These are phyloP conservation scores for Tipula confusa DNA, from an alignment of 2,888 invertebrate species.

Conservation along the genomic window DNA sequence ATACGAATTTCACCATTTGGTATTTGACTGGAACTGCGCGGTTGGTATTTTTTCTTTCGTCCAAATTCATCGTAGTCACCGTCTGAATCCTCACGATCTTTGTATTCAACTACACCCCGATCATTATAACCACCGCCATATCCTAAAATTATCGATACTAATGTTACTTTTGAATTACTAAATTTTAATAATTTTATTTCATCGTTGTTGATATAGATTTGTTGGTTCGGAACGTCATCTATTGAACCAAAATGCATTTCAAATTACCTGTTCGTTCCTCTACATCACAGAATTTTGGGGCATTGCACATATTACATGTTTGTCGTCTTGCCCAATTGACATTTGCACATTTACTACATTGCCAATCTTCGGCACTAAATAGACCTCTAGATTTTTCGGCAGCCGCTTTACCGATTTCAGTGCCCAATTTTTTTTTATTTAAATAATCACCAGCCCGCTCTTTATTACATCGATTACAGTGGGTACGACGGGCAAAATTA, in stretches of 20 bases:
- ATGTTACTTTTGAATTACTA: not conserved
- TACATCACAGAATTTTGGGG: conserved; percentile 93
- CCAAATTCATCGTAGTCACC: conserved; percentile 96
- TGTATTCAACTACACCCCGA: conserved; percentile 92
- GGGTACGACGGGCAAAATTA: conserved; percentile 85
- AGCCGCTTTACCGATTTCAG: conserved; percentile 96
- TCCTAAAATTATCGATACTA: conserved; percentile 47
- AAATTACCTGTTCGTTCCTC: conserved; percentile 64
- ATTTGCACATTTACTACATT: conserved; percentile 99
- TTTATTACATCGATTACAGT: conserved; percentile 91
- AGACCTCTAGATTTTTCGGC: conserved; percentile 87
- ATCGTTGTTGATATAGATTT: not conserved
- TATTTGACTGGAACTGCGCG: conserved; percentile 36
- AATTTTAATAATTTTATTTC: not conserved
- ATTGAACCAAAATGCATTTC: conserved; percentile 33
- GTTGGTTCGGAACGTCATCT: conserved; percentile 40
- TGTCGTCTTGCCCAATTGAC: conserved; percentile 93
- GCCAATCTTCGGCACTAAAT: conserved; percentile 98
- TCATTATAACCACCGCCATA: conserved; percentile 94
- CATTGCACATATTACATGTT: conserved; percentile 98
- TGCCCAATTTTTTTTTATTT: conserved; percentile 79
- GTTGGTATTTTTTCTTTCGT: conserved; percentile 55
- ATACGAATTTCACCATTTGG: not conserved
- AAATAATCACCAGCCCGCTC: conserved; percentile 49
- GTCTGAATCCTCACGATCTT: conserved; percentile 80